These are phyloP conservation scores for Ovis aries DNA, from an alignment of 2,113 vertebrate genomes.

Conservation along the genomic window ARS-UI_Ramb_v3.0 NC_056071.1:3310001-3310500, in stretches of 20 bases:
- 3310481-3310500: not conserved
- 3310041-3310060: not conserved
- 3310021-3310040: not conserved
- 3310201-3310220: not conserved
- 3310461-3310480: not conserved
- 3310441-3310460: not conserved
- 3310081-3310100: not conserved
- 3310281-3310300: not conserved
- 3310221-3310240: not conserved
- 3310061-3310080: not conserved
- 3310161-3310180: rapidly evolving
- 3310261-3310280: not conserved
- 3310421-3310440: not conserved
- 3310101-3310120: not conserved
- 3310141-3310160: not conserved
- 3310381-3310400: too few species aligned
- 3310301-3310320: not conserved
- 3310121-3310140: not conserved
- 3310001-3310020: not conserved
- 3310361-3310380: not conserved
- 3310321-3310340: not conserved
- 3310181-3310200: not conserved
- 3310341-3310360: not conserved
- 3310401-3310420: not conserved
- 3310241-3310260: not conserved